Conservation (phyloP, 2,113 vertebrate species). For the Urocitellus parryii region DNA sequence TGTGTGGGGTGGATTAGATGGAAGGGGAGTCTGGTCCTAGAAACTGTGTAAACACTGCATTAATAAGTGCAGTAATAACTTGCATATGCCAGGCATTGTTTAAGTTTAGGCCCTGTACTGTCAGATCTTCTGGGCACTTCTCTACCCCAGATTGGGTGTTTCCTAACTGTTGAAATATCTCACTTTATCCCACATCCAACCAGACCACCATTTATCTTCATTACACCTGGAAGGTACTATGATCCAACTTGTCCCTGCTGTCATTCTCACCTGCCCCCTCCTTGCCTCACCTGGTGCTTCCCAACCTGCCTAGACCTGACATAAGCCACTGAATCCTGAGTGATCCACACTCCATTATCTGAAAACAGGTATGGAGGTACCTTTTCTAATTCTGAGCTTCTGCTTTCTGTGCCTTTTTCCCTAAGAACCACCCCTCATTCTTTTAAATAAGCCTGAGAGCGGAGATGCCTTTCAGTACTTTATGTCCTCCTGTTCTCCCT, state of each 20-base stretch:
- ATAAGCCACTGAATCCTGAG: background rate
- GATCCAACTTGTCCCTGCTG: background rate
- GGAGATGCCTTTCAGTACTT: background rate
- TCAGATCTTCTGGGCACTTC: background rate
- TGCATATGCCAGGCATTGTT: background rate
- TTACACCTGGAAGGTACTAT: conserved; percentile 2
- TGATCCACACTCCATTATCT: background rate
- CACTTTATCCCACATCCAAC: background rate
- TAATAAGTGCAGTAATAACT: background rate
- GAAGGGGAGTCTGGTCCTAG: background rate
- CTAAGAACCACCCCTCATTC: background rate
- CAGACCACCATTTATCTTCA: background rate
- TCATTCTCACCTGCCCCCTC: background rate
- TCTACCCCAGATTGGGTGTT: background rate
- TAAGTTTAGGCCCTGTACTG: background rate
- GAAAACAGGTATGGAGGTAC: conserved; percentile 26
- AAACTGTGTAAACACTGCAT: background rate
- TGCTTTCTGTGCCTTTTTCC: background rate
- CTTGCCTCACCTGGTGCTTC: background rate
- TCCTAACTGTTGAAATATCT: background rate
- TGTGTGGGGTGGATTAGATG: background rate
- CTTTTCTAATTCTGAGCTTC: conserved; percentile 57
- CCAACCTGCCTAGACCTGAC: conserved; percentile 65
- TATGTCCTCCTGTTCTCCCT: background rate
- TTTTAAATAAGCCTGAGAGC: background rate